A percentile compares a stretch with the other conserved stretches of the same genome.
phyloP scores from a whole-genome alignment of 1,140 invertebrate species.

The Drosophila parvula region DNA sequence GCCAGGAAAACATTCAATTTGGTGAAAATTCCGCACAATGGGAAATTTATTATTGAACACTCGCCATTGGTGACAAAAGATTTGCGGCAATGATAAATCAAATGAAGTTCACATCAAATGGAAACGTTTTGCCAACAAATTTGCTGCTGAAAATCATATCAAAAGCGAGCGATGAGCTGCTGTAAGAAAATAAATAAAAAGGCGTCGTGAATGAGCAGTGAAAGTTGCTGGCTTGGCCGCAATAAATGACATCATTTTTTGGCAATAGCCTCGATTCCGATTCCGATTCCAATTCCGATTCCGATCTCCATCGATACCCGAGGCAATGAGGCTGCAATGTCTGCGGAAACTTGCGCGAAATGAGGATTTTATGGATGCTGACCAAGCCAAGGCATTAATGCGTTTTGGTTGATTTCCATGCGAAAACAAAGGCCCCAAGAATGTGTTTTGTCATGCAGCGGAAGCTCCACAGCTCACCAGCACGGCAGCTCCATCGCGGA shows the following conservation, averaged over 20 bases:
- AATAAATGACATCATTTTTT: slow-evolving; percentile 81
- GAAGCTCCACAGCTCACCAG: slow-evolving; percentile 38
- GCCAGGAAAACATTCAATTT: slow-evolving; percentile 34
- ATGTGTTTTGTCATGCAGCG: slow-evolving; percentile 65
- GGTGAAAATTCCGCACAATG: slow-evolving; percentile 45
- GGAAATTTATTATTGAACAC: slow-evolving; percentile 26
- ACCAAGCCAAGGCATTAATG: slow-evolving; percentile 14
- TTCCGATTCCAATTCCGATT: slow-evolving; percentile 11
- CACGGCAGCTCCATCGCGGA: slow-evolving; percentile 19
- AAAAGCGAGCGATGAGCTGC: slow-evolving; percentile 43
- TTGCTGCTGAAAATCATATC: slow-evolving; percentile 53
- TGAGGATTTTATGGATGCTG: slow-evolving; percentile 38
- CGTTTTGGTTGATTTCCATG: slow-evolving; percentile 52
- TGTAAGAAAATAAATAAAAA: slow-evolving; percentile 8
- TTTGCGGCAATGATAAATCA: slow-evolving; percentile 19
- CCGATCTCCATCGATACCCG: slow-evolving; percentile 35
- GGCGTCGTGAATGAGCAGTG: slow-evolving; percentile 60
- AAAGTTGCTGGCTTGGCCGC: slow-evolving; percentile 70
- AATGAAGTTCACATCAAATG: slow-evolving; percentile 16
- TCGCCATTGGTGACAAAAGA: slow-evolving; percentile 18
- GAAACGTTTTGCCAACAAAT: slow-evolving; percentile 38
- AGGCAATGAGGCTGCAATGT: slow-evolving; percentile 29
- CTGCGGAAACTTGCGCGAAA: slow-evolving; percentile 16
- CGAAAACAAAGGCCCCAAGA: slow-evolving; percentile 52
- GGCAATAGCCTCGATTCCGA: slow-evolving; percentile 48